A percentile compares a stretch with the other conserved stretches of the same genome.
phyloP scores from a whole-genome alignment of 53 echinoderm and acorn worm species.

The Astropecten irregularis region DNA sequence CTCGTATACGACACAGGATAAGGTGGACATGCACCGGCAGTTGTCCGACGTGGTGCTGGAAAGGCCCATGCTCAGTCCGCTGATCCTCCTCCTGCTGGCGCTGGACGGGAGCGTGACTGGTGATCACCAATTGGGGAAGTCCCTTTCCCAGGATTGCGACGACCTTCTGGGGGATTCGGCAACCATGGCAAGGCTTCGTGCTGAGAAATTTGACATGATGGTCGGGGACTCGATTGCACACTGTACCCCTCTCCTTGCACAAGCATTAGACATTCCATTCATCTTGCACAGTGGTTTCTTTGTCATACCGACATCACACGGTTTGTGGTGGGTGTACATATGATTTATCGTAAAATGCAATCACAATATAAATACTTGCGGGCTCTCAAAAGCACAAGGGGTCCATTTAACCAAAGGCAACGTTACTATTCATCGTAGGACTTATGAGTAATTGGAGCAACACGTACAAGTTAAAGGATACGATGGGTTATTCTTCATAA shows the following conservation, averaged over 20 bases:
- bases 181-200: background rate
- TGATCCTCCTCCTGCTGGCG: background rate
- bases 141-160: background rate
- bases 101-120: background rate
- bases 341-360: no score
- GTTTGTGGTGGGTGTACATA: background rate
- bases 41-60: background rate
- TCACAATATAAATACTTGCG: no score
- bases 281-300: background rate
- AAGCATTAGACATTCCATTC: slow-evolving; percentile 2
- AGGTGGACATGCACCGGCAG: background rate
- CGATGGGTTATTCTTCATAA: no score
- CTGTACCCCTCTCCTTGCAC: background rate
- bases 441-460: no score
- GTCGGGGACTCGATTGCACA: background rate
- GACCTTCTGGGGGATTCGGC: background rate
- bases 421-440: no score
- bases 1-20: background rate
- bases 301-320: background rate
- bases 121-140: no score
- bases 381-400: no score
- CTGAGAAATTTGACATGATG: slow-evolving; percentile 19
- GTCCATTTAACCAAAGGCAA: no score
- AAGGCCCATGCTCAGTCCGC: background rate
- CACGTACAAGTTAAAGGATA: no score